Base-by-base conservation (phyloP, 2,113 vertebrate genomes). In the Prunella himalayana region DNA sequence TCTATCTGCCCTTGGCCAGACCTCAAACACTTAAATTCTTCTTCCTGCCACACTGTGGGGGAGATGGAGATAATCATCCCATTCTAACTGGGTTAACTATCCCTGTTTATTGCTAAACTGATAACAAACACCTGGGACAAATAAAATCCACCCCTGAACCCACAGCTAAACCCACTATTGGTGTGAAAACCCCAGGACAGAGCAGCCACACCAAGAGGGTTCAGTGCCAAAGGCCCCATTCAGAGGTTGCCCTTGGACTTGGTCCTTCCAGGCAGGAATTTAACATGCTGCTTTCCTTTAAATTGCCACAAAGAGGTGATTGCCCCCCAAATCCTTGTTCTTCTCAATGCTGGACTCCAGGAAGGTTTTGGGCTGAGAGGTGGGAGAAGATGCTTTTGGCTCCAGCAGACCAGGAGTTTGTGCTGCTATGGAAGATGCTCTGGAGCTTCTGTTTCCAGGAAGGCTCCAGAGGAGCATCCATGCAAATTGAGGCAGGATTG, bases 251-350 rank as follows among this genome's bases (percentile, higher is more conserved):
- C 44, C 91, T 94, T 94, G 80, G 86, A 96, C 53, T 50, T 21
- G 10, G 20, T 90, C 63, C 88, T 81, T 75, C 64, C 49, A 84
- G 10, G 75, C 2, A 13, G 95, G 70, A 95, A 80, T 69, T 61
- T 88, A 60, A 79, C 81, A 56, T 71, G 31, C n/a, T 84, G n/a
- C 80, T 97, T 95, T 80, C 76, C 89, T 95, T 73, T 54, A 87
- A 96, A 87, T 68, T 28, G 1, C 81, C 47, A 57, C 37, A 77
- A 76, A 94, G 80, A 71, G 18, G 37, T 2, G 2, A 57, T 39
- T 68, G 44, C 68, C 44, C 42, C 69, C 17, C 2, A 79, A 63
- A 54, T 37, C 13, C 60, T 90, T 51, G 5, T 45, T 51, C 25
- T 73, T 68, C 56, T 33, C 2, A 3, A 9, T 59, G 51, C 63